Percentiles rank a stretch among this genome's conserved stretches.
phyloP scores from a whole-genome alignment of 2,113 vertebrate species.

The Edolisoma coerulescens region DNA sequence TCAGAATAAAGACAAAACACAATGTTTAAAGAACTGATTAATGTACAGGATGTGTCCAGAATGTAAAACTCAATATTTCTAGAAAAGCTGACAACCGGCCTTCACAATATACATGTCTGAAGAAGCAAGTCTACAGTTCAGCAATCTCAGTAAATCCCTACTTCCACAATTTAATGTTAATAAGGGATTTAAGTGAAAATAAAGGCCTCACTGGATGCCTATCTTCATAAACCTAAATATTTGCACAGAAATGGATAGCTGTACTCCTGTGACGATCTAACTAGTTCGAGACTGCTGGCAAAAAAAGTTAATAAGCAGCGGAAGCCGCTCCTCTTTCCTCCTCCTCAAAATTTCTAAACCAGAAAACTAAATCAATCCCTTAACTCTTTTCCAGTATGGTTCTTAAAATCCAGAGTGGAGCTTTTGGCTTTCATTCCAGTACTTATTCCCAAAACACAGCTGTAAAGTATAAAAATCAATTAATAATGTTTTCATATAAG shows the following conservation, averaged over 20 bases:
- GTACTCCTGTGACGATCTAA: background rate
- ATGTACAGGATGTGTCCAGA: background rate
- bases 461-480: conserved; percentile 49
- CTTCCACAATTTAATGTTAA: background rate
- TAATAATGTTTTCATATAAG: conserved; percentile 34
- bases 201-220: background rate
- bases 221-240: background rate
- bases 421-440: conserved; percentile 4
- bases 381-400: background rate
- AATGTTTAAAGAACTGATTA: background rate
- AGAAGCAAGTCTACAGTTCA: background rate
- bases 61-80: background rate
- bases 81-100: background rate
- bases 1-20: background rate
- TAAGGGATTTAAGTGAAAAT: background rate
- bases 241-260: background rate
- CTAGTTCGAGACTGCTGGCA: background rate
- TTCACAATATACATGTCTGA: background rate
- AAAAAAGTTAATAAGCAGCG: background rate
- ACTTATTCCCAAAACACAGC: conserved; percentile 25
- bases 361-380: background rate
- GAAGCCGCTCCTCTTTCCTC: background rate
- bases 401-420: background rate
- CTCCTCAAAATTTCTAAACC: background rate
- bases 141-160: background rate